phyloP scores from a whole-genome alignment of 1,140 invertebrate species.

The Atta colombica region DNA sequence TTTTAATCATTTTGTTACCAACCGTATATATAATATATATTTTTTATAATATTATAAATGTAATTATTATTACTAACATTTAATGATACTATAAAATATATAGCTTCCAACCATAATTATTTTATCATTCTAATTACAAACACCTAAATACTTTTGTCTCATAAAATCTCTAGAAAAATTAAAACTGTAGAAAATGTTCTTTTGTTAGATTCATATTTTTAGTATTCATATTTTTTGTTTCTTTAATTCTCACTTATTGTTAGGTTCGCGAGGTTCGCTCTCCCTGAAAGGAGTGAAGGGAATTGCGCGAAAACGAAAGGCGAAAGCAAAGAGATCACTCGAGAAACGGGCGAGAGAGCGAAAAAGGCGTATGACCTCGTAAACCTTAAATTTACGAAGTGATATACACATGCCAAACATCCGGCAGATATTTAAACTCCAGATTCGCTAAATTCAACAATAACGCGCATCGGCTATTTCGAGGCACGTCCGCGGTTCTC shows the following conservation, averaged over 20 bases:
- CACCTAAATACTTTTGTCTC: background rate
- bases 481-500: slow-evolving; percentile 63
- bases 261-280: background rate
- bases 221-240: background rate
- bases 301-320: background rate
- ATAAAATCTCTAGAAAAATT: background rate
- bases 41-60: too few species aligned
- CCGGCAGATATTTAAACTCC: slow-evolving; percentile 85
- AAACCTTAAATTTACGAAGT: slow-evolving; percentile 86
- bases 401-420: slow-evolving; percentile 85
- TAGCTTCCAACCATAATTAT: too few species aligned
- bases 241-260: background rate
- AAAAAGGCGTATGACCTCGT: slow-evolving; percentile 75
- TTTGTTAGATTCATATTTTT: background rate
- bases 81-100: too few species aligned
- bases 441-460: slow-evolving; percentile 82
- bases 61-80: too few species aligned
- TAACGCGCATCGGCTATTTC: slow-evolving; percentile 80
- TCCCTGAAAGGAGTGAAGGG: background rate
- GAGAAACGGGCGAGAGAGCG: background rate
- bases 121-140: too few species aligned
- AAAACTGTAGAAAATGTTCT: background rate
- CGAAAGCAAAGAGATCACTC: background rate
- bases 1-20: too few species aligned
- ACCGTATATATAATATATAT: too few species aligned